Conservation (phyloP, 2,888 invertebrate genomes). For the Nemapogon koenigi region DNA sequence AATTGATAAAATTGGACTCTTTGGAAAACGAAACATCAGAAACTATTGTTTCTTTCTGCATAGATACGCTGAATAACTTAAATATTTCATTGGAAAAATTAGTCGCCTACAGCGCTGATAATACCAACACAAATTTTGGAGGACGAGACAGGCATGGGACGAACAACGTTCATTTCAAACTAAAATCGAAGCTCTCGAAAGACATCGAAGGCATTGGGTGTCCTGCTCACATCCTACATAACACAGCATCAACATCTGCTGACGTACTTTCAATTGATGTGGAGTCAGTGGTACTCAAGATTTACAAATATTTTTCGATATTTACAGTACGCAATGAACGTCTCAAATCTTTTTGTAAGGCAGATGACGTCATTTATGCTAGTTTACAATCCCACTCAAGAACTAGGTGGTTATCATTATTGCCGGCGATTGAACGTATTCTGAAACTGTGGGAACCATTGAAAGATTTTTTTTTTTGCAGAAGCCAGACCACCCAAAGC, state of each 20-base stretch:
- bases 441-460: neutral
- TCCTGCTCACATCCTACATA: constrained; percentile 18
- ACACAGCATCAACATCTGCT: constrained; percentile 15
- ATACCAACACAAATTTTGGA: constrained; percentile 18
- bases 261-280: constrained; percentile 18
- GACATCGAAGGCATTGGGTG: constrained; percentile 18
- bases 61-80: constrained; percentile 10
- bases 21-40: constrained; percentile 13
- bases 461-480: constrained; percentile 24
- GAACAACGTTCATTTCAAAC: constrained; percentile 16
- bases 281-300: constrained; percentile 15
- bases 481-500: constrained; percentile 25
- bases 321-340: neutral
- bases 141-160: constrained; percentile 15
- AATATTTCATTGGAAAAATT: constrained; percentile 15
- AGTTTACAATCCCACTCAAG: neutral
- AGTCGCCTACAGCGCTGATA: constrained; percentile 14
- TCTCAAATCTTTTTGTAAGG: neutral
- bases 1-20: constrained; percentile 13
- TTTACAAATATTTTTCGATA: neutral
- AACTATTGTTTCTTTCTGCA: constrained; percentile 8
- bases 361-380: neutral
- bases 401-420: neutral
- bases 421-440: neutral
- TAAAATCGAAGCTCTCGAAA: constrained; percentile 12